Evolutionary conservation across 2,888 invertebrate genomes (phyloP), one percentile per base, ranked within the genome.

Genomic region (Pyrgus malvae): DNA sequence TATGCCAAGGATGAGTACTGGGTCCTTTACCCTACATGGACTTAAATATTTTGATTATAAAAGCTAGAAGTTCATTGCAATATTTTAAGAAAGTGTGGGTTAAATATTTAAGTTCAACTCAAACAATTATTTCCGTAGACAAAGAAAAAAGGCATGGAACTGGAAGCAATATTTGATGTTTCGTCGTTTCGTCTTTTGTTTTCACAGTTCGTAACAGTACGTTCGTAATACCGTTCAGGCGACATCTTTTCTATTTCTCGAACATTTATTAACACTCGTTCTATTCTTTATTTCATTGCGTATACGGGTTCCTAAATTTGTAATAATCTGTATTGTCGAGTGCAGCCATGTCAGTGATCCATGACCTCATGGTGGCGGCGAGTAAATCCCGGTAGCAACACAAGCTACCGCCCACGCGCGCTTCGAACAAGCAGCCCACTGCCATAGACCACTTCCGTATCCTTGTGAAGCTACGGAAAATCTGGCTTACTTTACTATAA

Each of bases 321-420:
- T 42, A 50, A 42, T 9, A 50, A 50, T 50, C 25, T 42, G 50
- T 50, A 42, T 50, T 50, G 50, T 42, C 42, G 50, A 37, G 12
- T 16, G 25, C 8, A 11, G 41, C n/a, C n/a, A n/a, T 50, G 50
- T 50, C 50, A 50, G 50, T 50, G 50, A 31, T 50, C 50, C 51
- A 51, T 37, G 51, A 51, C 35, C 51, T 51, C 42, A 51, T 44
- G 44, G 51, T 44, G 41, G 17, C 25, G 51, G 42, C 16, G 21
- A 50, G 51, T 51, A 29, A 51, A 51, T 31, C 53, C 44, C 45
- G 37, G 53, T 53, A 44, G 51, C 51, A 27, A 37, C 37, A 44
- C 25, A 35, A 42, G 50, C 11, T 8, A n/a, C 8, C 17, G 19
- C 51, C 44, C 40, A 42, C 46, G 54, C 54, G 31, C 40, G 19